Evolutionary conservation across 2,797 vertebrate species (phyloP).

Genomic region (Threskiornis aethiopicus): DNA sequence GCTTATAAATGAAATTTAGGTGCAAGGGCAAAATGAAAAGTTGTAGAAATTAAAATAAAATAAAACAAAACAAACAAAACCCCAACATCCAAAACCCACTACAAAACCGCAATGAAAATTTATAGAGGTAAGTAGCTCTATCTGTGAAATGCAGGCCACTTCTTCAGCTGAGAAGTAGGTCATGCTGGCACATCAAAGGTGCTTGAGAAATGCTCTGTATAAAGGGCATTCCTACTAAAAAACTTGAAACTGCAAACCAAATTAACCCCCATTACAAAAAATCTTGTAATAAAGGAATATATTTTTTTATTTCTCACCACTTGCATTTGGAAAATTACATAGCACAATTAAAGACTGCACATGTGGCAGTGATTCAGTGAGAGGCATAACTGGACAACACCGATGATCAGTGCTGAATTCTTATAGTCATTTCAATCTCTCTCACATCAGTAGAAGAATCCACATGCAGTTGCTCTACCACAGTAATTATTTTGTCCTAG

Average conservation of each 20-base stretch:
- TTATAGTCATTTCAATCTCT: not conserved
- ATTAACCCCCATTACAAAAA: not conserved
- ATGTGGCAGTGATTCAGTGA: not conserved
- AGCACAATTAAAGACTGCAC: not conserved
- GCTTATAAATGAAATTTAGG: not conserved
- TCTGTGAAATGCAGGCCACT: not conserved
- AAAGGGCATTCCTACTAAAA: not conserved
- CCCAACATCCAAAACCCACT: not conserved
- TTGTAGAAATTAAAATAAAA: not conserved
- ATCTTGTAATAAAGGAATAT: not conserved
- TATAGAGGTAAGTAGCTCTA: not conserved
- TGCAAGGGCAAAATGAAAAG: not conserved
- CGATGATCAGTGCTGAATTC: not conserved
- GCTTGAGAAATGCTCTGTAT: not conserved
- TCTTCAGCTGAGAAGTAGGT: not conserved
- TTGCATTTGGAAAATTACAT: not conserved
- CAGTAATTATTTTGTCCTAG: not conserved
- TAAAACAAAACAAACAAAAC: not conserved
- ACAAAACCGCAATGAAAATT: not conserved
- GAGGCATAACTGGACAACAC: not conserved
- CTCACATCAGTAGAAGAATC: not conserved
- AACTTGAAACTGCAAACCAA: not conserved
- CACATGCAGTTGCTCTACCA: not conserved
- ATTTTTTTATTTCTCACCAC: not conserved
- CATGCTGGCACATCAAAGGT: not conserved